A percentile compares a stretch with the other conserved stretches of the same genome.
Conservation (phyloP, 2,888 invertebrate species). For the Cephus spinipes region DNA sequence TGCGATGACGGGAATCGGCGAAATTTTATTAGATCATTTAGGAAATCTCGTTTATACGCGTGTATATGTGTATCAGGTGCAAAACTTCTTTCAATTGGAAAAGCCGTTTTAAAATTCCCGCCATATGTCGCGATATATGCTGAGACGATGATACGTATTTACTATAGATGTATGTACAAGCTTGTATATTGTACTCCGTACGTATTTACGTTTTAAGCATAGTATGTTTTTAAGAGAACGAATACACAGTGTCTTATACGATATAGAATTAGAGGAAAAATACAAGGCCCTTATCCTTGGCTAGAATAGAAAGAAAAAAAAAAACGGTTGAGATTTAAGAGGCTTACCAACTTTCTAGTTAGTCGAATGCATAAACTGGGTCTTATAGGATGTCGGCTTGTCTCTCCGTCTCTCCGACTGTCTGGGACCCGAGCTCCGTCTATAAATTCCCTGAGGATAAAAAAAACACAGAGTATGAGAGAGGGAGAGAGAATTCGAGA, state of each 20-base stretch:
- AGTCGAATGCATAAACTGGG: slow-evolving; percentile 33
- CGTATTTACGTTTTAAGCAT: neutral
- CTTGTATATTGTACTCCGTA: neutral
- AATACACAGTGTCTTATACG: neutral
- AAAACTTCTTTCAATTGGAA: neutral
- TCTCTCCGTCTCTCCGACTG: neutral
- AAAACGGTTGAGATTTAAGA: slow-evolving; percentile 40
- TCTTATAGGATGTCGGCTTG: slow-evolving; percentile 37
- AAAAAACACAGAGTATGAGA: neutral
- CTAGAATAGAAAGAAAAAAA: neutral
- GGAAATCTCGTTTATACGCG: neutral
- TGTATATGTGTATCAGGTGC: neutral
- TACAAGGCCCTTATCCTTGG: neutral
- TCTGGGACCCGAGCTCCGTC: neutral
- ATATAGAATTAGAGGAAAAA: neutral
- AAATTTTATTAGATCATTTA: neutral
- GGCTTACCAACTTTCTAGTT: slow-evolving; percentile 35
- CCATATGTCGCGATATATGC: no score
- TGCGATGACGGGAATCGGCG: neutral
- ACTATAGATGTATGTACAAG: no score
- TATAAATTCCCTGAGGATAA: neutral
- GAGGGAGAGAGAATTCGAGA: slow-evolving; percentile 48
- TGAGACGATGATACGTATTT: no score
- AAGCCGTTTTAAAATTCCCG: no score
- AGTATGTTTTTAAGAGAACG: neutral